These are phyloP conservation scores for Calameuta filiformis DNA, from an alignment of 2,888 invertebrate species.

Conservation along the genomic window DNA sequence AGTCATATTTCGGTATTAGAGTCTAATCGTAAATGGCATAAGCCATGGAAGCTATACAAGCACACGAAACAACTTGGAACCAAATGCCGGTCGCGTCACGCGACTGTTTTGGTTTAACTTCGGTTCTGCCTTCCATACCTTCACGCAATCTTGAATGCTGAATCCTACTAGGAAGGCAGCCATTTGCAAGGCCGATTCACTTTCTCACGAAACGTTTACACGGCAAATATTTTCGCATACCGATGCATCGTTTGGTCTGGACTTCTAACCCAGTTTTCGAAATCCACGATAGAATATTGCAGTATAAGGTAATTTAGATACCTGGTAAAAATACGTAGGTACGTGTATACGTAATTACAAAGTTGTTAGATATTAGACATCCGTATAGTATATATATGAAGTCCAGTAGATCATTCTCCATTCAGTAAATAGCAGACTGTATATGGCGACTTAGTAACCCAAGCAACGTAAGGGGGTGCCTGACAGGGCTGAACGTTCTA, in stretches of 20 bases:
- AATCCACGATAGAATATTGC: background rate
- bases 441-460: background rate
- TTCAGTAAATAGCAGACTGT: background rate
- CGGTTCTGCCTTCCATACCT: background rate
- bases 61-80: conserved; percentile 1
- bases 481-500: background rate
- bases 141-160: background rate
- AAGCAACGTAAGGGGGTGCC: background rate
- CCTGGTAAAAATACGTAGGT: no score
- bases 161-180: background rate
- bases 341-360: no score
- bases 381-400: background rate
- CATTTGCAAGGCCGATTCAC: background rate
- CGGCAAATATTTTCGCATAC: conserved; percentile 19
- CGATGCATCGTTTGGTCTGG: background rate
- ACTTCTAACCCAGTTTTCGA: background rate
- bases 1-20: background rate
- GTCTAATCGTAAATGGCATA: background rate
- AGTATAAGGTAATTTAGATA: background rate
- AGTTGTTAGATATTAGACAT: background rate
- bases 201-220: conserved; percentile 23
- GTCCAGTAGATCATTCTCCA: background rate
- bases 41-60: background rate
- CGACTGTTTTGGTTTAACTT: conserved; percentile 11
- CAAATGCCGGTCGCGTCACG: conserved; percentile 24